A percentile compares a stretch with the other conserved stretches of the same genome.
Evolutionary conservation across 2,113 vertebrate species (phyloP).

Genomic region (Sinocyclocheilus anshuiensis): DNA sequence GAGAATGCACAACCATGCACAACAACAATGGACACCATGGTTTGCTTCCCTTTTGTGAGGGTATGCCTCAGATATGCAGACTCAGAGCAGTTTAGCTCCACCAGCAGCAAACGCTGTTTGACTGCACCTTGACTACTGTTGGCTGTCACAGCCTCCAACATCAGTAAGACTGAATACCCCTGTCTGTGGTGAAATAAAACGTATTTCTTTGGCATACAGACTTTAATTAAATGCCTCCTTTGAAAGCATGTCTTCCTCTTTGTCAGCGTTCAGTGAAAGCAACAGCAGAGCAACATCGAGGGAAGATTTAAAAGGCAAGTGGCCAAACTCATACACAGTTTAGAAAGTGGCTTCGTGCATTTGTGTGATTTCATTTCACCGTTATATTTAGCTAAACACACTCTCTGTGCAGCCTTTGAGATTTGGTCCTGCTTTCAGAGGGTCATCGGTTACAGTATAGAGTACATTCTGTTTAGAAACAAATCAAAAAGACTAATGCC

Average conservation of each 20-base stretch:
- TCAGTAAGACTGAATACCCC: slow-evolving; percentile 4
- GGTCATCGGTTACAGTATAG: neutral
- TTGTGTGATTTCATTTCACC: neutral
- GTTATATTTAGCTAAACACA: slow-evolving; percentile 8
- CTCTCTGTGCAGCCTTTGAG: neutral
- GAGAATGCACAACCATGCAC: neutral
- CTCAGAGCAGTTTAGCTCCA: neutral
- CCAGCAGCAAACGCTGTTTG: neutral
- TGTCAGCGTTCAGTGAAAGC: slow-evolving; percentile 30
- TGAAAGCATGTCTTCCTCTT: slow-evolving; percentile 31
- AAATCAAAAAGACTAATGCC: neutral
- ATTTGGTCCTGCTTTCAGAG: neutral
- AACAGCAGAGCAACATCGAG: slow-evolving; percentile 29
- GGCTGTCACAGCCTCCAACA: slow-evolving; percentile 29
- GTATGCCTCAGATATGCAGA: neutral
- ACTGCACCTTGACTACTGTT: slow-evolving; percentile 51
- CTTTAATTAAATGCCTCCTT: slow-evolving; percentile 42
- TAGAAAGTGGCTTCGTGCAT: neutral
- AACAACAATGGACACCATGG: neutral
- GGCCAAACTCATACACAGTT: neutral
- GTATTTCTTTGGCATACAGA: neutral
- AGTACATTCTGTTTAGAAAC: neutral
- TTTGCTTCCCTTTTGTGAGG: slow-evolving; percentile 3
- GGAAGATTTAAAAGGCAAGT: slow-evolving; percentile 48
- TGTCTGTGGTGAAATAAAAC: slow-evolving; percentile 31